These are phyloP conservation scores for Drosophila lowei DNA, from an alignment of 1,140 invertebrate genomes.

Conservation along the genomic window DNA sequence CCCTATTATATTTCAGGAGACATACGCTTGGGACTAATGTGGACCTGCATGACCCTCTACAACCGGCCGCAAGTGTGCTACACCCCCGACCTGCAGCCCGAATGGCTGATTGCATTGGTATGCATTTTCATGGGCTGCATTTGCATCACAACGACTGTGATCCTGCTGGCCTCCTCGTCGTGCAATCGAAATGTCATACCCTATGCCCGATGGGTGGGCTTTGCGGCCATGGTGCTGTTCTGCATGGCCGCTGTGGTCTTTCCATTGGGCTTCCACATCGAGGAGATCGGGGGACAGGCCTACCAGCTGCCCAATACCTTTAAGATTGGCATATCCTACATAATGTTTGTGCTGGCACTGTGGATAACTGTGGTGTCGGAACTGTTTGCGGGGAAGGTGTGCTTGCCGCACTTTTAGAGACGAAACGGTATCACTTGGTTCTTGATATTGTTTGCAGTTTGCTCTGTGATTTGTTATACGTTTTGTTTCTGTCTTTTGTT, in stretches of 20 bases:
- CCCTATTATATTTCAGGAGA: conserved; percentile 85
- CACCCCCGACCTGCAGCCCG: conserved; percentile 92
- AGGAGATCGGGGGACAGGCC: conserved; percentile 97
- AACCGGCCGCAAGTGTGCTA: conserved; percentile 94
- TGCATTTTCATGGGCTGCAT: conserved; percentile 97
- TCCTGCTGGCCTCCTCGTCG: conserved; percentile 93
- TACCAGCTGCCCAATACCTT: conserved; percentile 97
- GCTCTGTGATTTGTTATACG: conserved; percentile 56
- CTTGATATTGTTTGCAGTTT: conserved; percentile 39
- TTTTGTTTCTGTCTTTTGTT: conserved; percentile 53
- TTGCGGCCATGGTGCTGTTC: conserved; percentile 98
- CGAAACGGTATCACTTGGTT: conserved; percentile 20
- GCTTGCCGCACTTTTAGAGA: conserved; percentile 94
- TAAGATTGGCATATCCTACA: conserved; percentile 97
- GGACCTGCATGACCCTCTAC: conserved; percentile 96
- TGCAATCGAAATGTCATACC: conserved; percentile 96
- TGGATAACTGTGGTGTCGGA: conserved; percentile 99
- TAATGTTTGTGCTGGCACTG: conserved; percentile 95
- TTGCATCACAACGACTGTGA: conserved; percentile 95
- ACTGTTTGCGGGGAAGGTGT: conserved; percentile 98
- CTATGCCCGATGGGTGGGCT: conserved; percentile 97
- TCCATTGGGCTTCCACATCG: conserved; percentile 97
- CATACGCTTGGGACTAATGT: conserved; percentile 91
- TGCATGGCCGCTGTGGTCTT: conserved; percentile 97
- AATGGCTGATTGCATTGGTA: conserved; percentile 95